Evolutionary conservation across 2,888 invertebrate species (phyloP), one percentile per base, ranked within the genome.

Genomic region (Candidula unifasciata): DNA sequence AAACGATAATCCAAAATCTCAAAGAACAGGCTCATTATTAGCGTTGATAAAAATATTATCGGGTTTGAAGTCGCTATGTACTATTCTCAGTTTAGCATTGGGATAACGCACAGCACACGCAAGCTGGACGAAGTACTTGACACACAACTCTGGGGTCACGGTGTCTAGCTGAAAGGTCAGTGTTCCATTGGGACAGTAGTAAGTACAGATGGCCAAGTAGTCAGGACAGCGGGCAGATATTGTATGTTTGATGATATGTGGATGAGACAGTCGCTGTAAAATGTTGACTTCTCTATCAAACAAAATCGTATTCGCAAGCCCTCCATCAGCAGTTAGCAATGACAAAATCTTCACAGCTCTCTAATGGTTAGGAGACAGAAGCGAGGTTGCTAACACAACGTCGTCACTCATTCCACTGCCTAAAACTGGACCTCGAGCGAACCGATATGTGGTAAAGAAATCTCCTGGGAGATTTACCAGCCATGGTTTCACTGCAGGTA

Each of bases 41-140:
- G n/a, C n/a, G n/a, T n/a, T n/a, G n/a, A n/a, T n/a, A n/a, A n/a
- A n/a, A n/a, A n/a, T n/a, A n/a, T n/a, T n/a, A n/a, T n/a, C n/a
- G n/a, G n/a, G n/a, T n/a, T n/a, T n/a, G n/a, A n/a, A n/a, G n/a
- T n/a, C n/a, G n/a, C n/a, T n/a, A n/a, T n/a, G n/a, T n/a, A n/a
- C n/a, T n/a, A n/a, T n/a, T n/a, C n/a, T n/a, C n/a, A n/a, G n/a
- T n/a, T n/a, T n/a, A n/a, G 18, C 18, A 30, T 77, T 54, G 24
- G 57, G 33, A 27, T 77, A 77, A 18, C 77, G 54, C 8, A 77
- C 77, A 30, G 57, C 77, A 77, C 77, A 77, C 16, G 77, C 57
- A 27, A 77, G 6, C 33, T 77, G 77, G 57, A 57, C 33, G n/a
- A 77, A 57, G 33, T 77, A 77, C n/a, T 18, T 18, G 18, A 6